These are phyloP conservation scores for Polypedilum vanderplanki DNA, from an alignment of 1,140 invertebrate genomes.

Conservation along the genomic window DNA sequence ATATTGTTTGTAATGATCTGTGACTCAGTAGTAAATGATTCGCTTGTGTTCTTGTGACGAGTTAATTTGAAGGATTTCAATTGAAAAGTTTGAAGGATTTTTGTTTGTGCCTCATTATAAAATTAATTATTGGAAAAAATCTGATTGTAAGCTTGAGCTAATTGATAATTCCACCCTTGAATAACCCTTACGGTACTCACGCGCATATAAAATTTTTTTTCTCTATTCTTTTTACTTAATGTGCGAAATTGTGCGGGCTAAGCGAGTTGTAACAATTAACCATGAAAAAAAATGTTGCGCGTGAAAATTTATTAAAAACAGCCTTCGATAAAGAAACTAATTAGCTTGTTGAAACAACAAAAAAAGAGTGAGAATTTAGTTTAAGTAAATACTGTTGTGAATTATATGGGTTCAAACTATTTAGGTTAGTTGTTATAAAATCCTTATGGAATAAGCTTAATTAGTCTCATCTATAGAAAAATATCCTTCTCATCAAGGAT, in stretches of 20 bases:
- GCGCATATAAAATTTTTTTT: too few relatives aligned
- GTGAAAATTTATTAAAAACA: not conserved
- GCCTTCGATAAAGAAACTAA: constrained; percentile 5
- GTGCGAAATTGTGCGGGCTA: not conserved
- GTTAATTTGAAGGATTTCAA: too few relatives aligned
- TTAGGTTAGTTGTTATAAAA: too few relatives aligned
- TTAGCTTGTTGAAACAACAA: not conserved
- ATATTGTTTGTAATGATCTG: too few relatives aligned
- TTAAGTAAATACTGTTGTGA: not conserved
- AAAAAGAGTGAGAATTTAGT: not conserved
- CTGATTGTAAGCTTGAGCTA: not conserved
- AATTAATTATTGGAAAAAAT: not conserved
- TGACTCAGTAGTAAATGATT: too few relatives aligned
- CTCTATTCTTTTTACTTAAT: not conserved
- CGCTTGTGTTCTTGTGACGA: too few relatives aligned
- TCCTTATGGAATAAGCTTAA: too few relatives aligned
- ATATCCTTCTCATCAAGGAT: too few relatives aligned
- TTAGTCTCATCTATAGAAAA: too few relatives aligned
- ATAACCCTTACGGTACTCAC: not conserved
- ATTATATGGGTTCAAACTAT: too few relatives aligned
- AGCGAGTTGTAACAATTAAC: not conserved
- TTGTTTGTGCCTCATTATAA: too few relatives aligned
- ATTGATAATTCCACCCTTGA: not conserved
- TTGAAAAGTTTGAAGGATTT: not conserved
- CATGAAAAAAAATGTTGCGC: constrained; percentile 4